Base-by-base conservation (phyloP, 2,113 vertebrate species). In the Eulacestoma nigropectus region DNA sequence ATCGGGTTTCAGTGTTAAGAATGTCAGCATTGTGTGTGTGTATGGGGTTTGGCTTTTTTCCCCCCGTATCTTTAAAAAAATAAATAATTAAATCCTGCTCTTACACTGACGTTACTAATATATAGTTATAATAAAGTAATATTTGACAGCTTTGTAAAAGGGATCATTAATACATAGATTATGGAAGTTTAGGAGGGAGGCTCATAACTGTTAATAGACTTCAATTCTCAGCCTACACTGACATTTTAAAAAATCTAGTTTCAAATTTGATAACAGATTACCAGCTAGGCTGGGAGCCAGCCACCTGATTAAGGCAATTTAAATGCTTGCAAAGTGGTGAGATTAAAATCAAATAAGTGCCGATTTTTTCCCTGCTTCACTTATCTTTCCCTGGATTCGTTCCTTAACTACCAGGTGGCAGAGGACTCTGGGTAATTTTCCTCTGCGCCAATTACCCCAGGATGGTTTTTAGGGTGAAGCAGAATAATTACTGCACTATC, bases 281-380 rank as follows among this genome's bases (percentile, higher is more conserved):
- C 98, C 98, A 98, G 98, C 98, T 97, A 98, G 97, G 98, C 98
- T 98, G 98, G 97, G 97, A 98, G 98, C 98, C 98, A 98, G 98
- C 97, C 98, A 98, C 98, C 98, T 98, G 98, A 99, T 99, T 98
- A 99, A 99, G 98, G 98, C 98, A 99, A 99, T 99, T 99, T 99
- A 99, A 99, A 99, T 99, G 98, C 98, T 98, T 98, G 98, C 98
- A 99, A 99, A 99, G 98, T 99, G 98, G 98, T 93, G 96, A 99
- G 99, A 99, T 99, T 99, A 99, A 99, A 99, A 99, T 99, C 99
- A 98, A 99, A 99, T 99, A 99, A 99, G 98, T 98, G 98, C 98
- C 97, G 98, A 98, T 98, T 98, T 98, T 98, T 98, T 94, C 97
- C 96, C 97, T 97, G 97, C 98, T 97, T 98, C 98, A 98, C 98